Conservation (phyloP, 2,888 invertebrate genomes). For the Teinopalpus imperialis region DNA sequence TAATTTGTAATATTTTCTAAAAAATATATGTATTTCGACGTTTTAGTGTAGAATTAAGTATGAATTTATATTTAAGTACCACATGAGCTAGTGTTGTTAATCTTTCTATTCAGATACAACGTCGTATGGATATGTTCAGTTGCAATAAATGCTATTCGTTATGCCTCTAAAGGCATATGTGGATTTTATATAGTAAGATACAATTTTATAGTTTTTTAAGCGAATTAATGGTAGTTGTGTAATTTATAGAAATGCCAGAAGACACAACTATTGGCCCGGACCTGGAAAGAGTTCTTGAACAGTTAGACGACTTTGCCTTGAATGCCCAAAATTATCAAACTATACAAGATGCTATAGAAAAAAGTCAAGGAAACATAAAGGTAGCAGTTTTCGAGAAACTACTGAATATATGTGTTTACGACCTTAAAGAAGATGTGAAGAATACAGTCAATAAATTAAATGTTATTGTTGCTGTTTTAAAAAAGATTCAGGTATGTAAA, state of each 20-base stretch:
- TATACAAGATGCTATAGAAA: constrained; percentile 42
- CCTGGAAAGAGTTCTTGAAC: constrained; percentile 40
- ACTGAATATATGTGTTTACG: constrained; percentile 46
- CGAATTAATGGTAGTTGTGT: not conserved
- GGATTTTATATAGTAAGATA: not conserved
- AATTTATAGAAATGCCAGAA: constrained; percentile 50
- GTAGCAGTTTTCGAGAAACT: constrained; percentile 41
- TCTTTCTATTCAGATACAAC: too few relatives aligned
- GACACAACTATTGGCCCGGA: constrained; percentile 32
- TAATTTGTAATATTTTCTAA: constrained; percentile 16
- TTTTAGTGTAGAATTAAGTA: constrained; percentile 15
- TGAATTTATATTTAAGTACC: constrained; percentile 5
- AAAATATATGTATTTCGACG: not conserved
- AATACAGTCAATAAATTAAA: constrained; percentile 43
- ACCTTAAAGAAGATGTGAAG: constrained; percentile 48
- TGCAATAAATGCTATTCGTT: not conserved
- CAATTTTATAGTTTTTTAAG: too few relatives aligned
- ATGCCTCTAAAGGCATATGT: not conserved
- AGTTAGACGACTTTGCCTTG: constrained; percentile 43
- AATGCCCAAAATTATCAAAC: constrained; percentile 40
- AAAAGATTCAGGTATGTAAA: constrained; percentile 50
- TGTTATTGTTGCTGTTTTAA: constrained; percentile 45
- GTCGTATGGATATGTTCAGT: constrained; percentile 5
- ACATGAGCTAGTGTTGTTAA: not conserved
- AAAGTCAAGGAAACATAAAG: constrained; percentile 33